These are phyloP conservation scores for Himalopsyche anomala DNA, from an alignment of 2,888 invertebrate species.

Conservation along the genomic window DNA sequence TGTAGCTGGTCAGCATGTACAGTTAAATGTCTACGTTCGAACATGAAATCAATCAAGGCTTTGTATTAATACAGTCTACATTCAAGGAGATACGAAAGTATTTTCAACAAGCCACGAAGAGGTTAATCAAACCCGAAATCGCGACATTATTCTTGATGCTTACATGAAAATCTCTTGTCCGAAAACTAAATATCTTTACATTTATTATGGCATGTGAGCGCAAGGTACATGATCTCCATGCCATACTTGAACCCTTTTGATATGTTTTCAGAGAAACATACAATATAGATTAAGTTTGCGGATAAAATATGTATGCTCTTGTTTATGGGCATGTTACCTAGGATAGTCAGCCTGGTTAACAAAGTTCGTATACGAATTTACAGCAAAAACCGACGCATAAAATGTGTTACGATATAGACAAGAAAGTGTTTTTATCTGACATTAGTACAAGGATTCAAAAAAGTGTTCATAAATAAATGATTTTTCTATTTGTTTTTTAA, in stretches of 20 bases:
- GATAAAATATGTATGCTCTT: neutral
- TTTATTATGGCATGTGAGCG: neutral
- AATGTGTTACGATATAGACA: too few relatives aligned
- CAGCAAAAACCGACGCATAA: too few relatives aligned
- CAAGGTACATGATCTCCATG: neutral
- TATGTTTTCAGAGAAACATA: neutral
- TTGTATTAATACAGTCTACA: neutral
- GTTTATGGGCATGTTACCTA: neutral
- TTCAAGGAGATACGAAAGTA: neutral
- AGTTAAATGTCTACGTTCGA: neutral
- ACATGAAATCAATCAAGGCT: neutral
- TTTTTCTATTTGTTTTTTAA: too few relatives aligned
- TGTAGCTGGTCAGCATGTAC: too few relatives aligned
- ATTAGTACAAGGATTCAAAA: too few relatives aligned
- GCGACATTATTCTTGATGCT: neutral
- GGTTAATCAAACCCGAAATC: constrained; percentile 19
- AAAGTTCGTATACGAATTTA: too few relatives aligned
- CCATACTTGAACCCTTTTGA: constrained; percentile 24
- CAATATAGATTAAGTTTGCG: neutral
- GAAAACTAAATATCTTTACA: constrained; percentile 22
- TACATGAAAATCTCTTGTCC: constrained; percentile 17
- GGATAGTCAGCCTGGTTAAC: neutral
- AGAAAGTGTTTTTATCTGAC: too few relatives aligned
- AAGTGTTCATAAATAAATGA: too few relatives aligned
- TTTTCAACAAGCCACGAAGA: constrained; percentile 25